phyloP scores from a whole-genome alignment of 2,113 vertebrate genomes.

The Melospiza melodia region DNA sequence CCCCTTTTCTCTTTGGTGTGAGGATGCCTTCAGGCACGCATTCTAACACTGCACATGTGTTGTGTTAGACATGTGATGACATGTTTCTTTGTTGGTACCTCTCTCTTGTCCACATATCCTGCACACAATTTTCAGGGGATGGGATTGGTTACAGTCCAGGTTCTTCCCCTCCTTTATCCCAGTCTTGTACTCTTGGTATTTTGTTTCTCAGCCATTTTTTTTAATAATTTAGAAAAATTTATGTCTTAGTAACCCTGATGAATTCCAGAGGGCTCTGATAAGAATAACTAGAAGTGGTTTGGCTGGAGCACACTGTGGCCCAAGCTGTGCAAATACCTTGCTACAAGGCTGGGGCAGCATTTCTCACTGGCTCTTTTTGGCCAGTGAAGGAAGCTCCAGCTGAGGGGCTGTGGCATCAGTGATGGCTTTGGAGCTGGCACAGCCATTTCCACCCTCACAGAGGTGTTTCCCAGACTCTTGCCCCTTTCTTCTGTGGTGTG shows the following conservation, averaged over 20 bases:
- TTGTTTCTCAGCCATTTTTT: not conserved
- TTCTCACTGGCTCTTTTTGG: not conserved
- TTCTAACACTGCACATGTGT: too few species aligned
- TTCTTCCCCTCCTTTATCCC: not conserved
- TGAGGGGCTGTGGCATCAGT: not conserved
- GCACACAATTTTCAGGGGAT: not conserved
- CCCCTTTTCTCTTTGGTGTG: not conserved
- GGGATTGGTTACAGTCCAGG: not conserved
- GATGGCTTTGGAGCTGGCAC: not conserved
- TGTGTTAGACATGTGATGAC: too few species aligned
- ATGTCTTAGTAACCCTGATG: not conserved
- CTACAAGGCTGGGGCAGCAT: not conserved
- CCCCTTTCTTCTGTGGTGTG: not conserved
- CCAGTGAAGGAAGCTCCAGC: not conserved
- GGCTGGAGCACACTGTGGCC: not conserved
- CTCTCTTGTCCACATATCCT: not conserved
- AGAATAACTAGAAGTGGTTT: not conserved
- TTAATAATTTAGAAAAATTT: not conserved
- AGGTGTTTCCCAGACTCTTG: not conserved
- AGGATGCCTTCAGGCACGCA: not conserved
- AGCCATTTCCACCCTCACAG: rapidly evolving
- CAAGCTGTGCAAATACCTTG: not conserved
- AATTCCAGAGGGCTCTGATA: not conserved
- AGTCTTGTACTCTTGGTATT: not conserved
- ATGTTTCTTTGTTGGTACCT: not conserved